phyloP scores from a whole-genome alignment of 2,888 invertebrate species.

The Drosophila nr. fundita region DNA sequence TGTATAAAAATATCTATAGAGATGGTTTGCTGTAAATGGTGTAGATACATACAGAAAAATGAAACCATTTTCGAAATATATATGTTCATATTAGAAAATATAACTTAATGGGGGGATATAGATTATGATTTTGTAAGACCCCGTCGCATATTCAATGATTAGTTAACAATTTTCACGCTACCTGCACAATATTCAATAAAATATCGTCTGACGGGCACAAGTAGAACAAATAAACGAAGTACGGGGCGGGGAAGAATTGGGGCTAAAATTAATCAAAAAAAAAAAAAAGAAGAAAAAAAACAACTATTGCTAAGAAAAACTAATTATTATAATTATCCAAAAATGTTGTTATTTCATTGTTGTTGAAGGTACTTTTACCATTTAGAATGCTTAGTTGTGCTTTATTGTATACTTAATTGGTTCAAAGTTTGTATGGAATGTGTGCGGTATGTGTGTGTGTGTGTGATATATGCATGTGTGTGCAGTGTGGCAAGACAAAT shows the following conservation, averaged over 20 bases:
- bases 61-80: slow-evolving; percentile 68
- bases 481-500: not conserved
- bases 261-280: not conserved
- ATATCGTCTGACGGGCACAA: slow-evolving; percentile 58
- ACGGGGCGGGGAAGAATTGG: not conserved
- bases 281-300: not conserved
- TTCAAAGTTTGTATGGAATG: slow-evolving; percentile 56
- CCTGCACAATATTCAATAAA: slow-evolving; percentile 75
- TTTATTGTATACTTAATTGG: slow-evolving; percentile 68
- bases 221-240: slow-evolving; percentile 9
- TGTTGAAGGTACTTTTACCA: slow-evolving; percentile 66
- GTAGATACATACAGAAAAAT: slow-evolving; percentile 52
- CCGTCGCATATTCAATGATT: slow-evolving; percentile 31
- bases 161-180: slow-evolving; percentile 8
- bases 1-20: slow-evolving; percentile 48
- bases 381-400: slow-evolving; percentile 65
- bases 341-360: slow-evolving; percentile 4
- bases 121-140: slow-evolving; percentile 2
- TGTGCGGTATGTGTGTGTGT: slow-evolving; percentile 3
- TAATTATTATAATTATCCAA: not conserved
- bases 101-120: slow-evolving; percentile 7
- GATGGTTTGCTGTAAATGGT: slow-evolving; percentile 38
- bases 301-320: slow-evolving; percentile 20
- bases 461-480: not conserved
- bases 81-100: slow-evolving; percentile 21